Evolutionary conservation across 1,140 invertebrate genomes (phyloP), one percentile per base, ranked within the genome.

Genomic region (Musca vetustissima): DNA sequence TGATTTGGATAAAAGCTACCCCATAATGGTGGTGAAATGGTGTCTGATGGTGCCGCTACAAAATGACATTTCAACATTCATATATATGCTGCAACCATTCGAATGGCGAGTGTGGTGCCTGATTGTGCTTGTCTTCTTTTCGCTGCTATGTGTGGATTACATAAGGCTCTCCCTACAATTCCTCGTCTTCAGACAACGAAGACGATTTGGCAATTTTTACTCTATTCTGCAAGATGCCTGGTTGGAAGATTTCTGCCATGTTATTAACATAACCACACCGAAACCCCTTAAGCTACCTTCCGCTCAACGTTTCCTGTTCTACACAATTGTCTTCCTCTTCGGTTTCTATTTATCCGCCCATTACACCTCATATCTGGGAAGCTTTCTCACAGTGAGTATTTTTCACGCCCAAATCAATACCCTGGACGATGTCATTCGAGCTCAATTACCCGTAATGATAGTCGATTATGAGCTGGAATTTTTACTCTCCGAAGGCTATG

Each of bases 391-490:
- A 0, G 78, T 80, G 9, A 79, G 70, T 49, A 70, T 80, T 0
- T 80, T 80, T 19, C 74, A 77, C 15, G 76, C 74, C 0, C 78
- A 80, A 49, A 74, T 80, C 4, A 80, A 80, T 57, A 75, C 73
- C 4, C 72, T 80, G 75, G 73, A 80, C 0, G 78, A 80, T 36
- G 43, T 80, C 6, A 43, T 80, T 21, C 32, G 21, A 4, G 73
- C 72, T 1, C 70, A 80, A 32, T 47, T 80, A 49, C 70, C 78
- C 0, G 75, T 80, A 1, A 73, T 80, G 71, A 77, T 80, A 13
- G 76, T 80, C 15, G 78, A 80, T 59, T 80, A 80, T 52, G 78
- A 80, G 57, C 47, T 75, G 66, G 75, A 80, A 21, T 80, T 80
- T 25, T 50, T 80, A 3, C 13, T 76, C 13, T 50, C 70, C 9